phyloP scores from a whole-genome alignment of 2,113 vertebrate species.

The Cryptotis parvus region DNA sequence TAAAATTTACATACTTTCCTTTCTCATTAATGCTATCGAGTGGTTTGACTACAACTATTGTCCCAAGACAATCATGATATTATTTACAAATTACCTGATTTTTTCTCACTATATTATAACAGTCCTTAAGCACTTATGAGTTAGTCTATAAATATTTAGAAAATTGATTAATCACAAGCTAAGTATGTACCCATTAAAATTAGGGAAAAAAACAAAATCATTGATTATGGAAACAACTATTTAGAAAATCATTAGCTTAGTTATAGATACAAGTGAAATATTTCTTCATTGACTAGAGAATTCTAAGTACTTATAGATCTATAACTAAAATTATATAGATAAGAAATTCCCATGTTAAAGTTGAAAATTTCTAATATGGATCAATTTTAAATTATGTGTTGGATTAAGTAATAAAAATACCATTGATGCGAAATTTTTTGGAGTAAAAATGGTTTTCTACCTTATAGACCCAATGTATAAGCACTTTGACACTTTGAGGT shows the following conservation, averaged over 20 bases:
- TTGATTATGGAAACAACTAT: background rate
- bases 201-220: background rate
- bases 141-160: background rate
- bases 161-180: background rate
- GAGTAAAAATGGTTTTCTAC: conserved; percentile 6
- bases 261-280: background rate
- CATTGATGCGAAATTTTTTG: conserved; percentile 9
- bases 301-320: background rate
- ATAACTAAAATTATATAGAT: background rate
- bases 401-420: background rate
- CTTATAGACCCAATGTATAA: background rate
- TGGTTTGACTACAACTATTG: background rate
- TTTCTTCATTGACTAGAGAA: background rate
- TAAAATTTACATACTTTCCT: background rate
- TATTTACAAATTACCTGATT: background rate
- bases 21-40: background rate
- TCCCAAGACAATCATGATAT: background rate
- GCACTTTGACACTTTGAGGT: background rate
- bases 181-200: background rate
- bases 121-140: background rate
- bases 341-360: background rate
- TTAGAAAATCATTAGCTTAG: background rate
- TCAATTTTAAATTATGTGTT: background rate
- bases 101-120: background rate
- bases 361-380: background rate